These are phyloP conservation scores for Ochropacha duplaris DNA, from an alignment of 2,888 invertebrate species.

Conservation along the genomic window DNA sequence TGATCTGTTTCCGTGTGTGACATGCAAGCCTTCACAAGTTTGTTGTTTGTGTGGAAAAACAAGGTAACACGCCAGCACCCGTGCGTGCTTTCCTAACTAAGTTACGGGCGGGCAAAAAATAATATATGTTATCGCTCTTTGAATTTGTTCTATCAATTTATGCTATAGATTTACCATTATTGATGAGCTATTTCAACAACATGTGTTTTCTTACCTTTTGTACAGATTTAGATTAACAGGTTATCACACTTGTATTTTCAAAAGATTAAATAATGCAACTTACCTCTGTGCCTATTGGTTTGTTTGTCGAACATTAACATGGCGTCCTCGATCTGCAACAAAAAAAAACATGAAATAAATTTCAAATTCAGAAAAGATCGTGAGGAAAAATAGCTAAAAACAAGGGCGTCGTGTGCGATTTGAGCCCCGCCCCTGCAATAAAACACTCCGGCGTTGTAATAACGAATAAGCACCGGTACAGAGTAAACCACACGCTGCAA, in stretches of 20 bases:
- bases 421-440: constrained; percentile 78
- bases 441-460: constrained; percentile 81
- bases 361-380: constrained; percentile 64
- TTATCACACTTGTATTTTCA: background rate
- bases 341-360: constrained; percentile 71
- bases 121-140: constrained; percentile 40
- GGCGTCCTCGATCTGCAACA: constrained; percentile 98
- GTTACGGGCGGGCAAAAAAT: constrained; percentile 41
- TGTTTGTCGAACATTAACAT: constrained; percentile 99
- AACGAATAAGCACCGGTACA: constrained; percentile 82
- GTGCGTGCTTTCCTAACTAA: constrained; percentile 45
- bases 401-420: constrained; percentile 75
- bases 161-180: constrained; percentile 27
- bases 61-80: constrained; percentile 48
- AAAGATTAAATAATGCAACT: constrained; percentile 60
- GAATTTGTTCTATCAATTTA: constrained; percentile 30
- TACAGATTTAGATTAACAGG: constrained; percentile 22
- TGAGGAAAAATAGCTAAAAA: constrained; percentile 69
- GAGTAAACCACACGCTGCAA: constrained; percentile 83
- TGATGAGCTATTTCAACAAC: constrained; percentile 25
- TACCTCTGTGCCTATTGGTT: constrained; percentile 99
- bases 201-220: constrained; percentile 11
- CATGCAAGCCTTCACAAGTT: constrained; percentile 56
- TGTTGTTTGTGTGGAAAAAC: constrained; percentile 51
- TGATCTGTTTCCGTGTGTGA: constrained; percentile 64